Conservation (phyloP, 2,113 vertebrate species). For the Rhombomys opimus region DNA sequence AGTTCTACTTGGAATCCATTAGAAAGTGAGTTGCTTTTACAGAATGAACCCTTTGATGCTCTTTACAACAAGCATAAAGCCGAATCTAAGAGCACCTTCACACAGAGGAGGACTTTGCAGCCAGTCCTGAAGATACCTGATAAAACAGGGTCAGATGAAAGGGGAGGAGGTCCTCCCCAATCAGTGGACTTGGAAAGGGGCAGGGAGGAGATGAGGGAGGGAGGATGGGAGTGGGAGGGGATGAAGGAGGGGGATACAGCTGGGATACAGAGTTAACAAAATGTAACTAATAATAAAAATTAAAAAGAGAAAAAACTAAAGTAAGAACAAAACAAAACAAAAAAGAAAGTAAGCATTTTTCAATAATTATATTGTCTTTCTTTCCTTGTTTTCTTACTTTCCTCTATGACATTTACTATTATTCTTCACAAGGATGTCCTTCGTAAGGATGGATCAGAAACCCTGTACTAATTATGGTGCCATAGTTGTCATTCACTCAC, state of each 20-base stretch:
- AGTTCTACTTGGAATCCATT: slow-evolving; percentile 21
- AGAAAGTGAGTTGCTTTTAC: slow-evolving; percentile 25
- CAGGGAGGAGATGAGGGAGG: too few relatives aligned
- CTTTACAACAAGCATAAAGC: neutral
- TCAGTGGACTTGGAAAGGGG: too few relatives aligned
- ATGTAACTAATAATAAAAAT: too few relatives aligned
- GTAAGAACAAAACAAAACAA: too few relatives aligned
- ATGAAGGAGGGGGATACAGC: too few relatives aligned
- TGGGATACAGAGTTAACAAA: too few relatives aligned
- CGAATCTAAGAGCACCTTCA: neutral
- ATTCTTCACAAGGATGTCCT: slow-evolving; percentile 49
- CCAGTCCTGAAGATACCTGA: too few relatives aligned
- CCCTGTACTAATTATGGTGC: slow-evolving; percentile 62
- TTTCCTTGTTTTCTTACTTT: slow-evolving; percentile 2
- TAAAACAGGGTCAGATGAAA: too few relatives aligned
- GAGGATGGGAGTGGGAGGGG: too few relatives aligned
- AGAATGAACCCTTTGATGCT: neutral
- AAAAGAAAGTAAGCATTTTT: neutral
- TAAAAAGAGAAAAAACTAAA: too few relatives aligned
- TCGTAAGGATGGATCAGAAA: slow-evolving; percentile 54
- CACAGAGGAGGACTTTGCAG: neutral
- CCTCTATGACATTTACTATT: slow-evolving; percentile 46
- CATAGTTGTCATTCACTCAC: slow-evolving; percentile 11
- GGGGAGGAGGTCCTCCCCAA: too few relatives aligned
- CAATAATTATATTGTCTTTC: neutral